Conservation (phyloP, 2,113 vertebrate genomes). For the Etheostoma cragini region DNA sequence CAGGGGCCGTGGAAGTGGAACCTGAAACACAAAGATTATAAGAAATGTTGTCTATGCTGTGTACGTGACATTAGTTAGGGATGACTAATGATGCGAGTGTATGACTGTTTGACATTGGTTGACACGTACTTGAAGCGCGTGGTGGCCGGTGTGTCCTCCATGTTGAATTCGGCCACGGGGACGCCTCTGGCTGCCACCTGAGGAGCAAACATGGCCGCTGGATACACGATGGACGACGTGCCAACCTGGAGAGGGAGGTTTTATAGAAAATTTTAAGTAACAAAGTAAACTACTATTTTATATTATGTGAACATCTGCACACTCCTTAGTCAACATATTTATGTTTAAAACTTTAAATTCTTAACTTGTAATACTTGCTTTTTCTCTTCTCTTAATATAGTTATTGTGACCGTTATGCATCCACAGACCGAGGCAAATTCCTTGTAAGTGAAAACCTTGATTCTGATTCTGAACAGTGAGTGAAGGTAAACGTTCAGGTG, state of each 20-base stretch:
- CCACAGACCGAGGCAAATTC: neutral
- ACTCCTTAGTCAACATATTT: neutral
- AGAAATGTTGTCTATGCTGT: neutral
- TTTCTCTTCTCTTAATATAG: neutral
- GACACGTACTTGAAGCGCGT: slow-evolving; percentile 87
- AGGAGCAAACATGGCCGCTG: slow-evolving; percentile 96
- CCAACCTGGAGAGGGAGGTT: slow-evolving; percentile 86
- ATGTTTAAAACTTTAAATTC: neutral
- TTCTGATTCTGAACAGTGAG: neutral
- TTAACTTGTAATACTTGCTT: neutral
- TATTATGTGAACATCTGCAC: neutral
- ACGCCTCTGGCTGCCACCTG: slow-evolving; percentile 92
- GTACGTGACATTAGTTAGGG: neutral
- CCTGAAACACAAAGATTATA: slow-evolving; percentile 75
- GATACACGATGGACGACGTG: slow-evolving; percentile 95
- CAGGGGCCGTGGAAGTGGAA: slow-evolving; percentile 96
- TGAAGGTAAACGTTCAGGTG: neutral
- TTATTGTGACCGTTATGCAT: neutral
- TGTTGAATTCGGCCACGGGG: slow-evolving; percentile 96
- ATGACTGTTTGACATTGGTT: neutral
- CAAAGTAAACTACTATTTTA: neutral
- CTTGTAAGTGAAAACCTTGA: neutral
- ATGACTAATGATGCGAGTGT: neutral
- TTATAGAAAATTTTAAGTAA: neutral
- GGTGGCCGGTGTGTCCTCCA: slow-evolving; percentile 91